These are phyloP conservation scores for Natrix natrix DNA, from an alignment of 2,797 vertebrate genomes.

Conservation along the genomic window DNA sequence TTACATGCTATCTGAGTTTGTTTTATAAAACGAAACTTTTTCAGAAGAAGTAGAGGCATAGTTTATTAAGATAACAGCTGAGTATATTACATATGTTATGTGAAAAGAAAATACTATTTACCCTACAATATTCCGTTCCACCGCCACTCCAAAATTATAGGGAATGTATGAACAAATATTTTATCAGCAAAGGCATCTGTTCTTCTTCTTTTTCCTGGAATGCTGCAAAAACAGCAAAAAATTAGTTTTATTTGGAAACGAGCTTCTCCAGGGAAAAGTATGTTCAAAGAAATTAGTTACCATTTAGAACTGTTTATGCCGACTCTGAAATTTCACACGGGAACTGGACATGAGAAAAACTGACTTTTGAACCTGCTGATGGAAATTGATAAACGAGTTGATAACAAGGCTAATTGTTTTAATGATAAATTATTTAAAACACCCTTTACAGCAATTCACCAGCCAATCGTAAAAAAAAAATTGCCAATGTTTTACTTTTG, in stretches of 20 bases:
- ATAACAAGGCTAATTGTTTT: not conserved
- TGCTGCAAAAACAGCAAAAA: not conserved
- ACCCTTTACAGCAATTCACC: not conserved
- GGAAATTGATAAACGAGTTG: not conserved
- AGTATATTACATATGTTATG: not conserved
- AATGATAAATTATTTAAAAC: not conserved
- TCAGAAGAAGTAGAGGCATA: not conserved
- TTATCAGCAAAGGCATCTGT: conserved; percentile 6
- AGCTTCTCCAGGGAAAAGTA: not conserved
- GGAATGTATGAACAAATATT: conserved; percentile 12
- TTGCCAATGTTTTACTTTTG: not conserved
- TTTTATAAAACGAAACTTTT: not conserved
- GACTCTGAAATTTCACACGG: not conserved
- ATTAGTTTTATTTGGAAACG: not conserved
- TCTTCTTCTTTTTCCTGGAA: not conserved
- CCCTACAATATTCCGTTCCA: not conserved
- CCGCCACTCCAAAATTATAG: not conserved
- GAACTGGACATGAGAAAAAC: not conserved
- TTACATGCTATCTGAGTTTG: not conserved
- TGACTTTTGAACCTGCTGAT: not conserved
- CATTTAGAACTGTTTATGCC: not conserved
- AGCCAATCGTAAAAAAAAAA: not conserved
- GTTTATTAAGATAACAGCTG: conserved; percentile 7
- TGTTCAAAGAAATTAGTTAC: conserved; percentile 10
- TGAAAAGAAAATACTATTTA: not conserved